These are phyloP conservation scores for Nipponacmea schrenckii DNA, from an alignment of 2,888 invertebrate species.

Conservation along the genomic window DNA sequence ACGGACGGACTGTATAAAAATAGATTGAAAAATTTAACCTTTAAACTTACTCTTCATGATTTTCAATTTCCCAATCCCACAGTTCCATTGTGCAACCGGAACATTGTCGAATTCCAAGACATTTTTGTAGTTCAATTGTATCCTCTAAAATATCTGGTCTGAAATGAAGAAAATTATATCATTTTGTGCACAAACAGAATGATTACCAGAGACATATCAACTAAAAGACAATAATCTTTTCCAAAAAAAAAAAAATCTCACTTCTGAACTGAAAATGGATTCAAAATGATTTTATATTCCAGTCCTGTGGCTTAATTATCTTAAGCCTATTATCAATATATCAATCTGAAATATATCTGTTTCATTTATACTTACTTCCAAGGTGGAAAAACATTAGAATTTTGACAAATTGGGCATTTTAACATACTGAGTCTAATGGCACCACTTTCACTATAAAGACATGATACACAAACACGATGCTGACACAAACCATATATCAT, in stretches of 20 bases:
- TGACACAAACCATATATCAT: slow-evolving; percentile 59
- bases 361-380: slow-evolving; percentile 33
- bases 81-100: slow-evolving; percentile 45
- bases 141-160: slow-evolving; percentile 56
- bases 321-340: too few relatives aligned
- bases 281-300: too few relatives aligned
- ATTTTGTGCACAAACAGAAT: too few relatives aligned
- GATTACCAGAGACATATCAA: background rate
- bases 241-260: too few relatives aligned
- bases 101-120: slow-evolving; percentile 50
- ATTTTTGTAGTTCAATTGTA: slow-evolving; percentile 46
- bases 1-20: too few relatives aligned
- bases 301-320: too few relatives aligned
- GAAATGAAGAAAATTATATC: slow-evolving; percentile 19
- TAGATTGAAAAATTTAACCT: background rate
- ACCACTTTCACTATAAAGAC: slow-evolving; percentile 44
- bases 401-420: slow-evolving; percentile 51
- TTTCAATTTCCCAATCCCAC: slow-evolving; percentile 58
- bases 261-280: too few relatives aligned
- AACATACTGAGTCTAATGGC: slow-evolving; percentile 38
- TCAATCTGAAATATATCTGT: background rate
- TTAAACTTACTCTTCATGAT: slow-evolving; percentile 45
- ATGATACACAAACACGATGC: slow-evolving; percentile 53
- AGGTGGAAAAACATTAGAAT: slow-evolving; percentile 41
- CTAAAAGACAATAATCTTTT: background rate